Percentiles rank a stretch among this genome's conserved stretches.
phyloP scores from a whole-genome alignment of 2,113 vertebrate genomes.

The zebrafish (Danio rerio) region GRCz12tu NC_133185.1:25349001-25349500 shows the following conservation, averaged over 20 bases:
- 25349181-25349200: constrained; percentile 1
- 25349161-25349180: background rate
- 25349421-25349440: background rate
- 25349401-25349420: background rate
- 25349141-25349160: background rate
- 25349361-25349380: background rate
- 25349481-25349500: constrained; percentile 12
- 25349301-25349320: background rate
- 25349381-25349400: background rate
- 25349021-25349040: background rate
- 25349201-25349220: background rate
- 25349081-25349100: constrained; percentile 9
- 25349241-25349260: background rate
- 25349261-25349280: background rate
- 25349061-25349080: background rate
- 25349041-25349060: background rate
- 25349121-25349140: constrained; percentile 21
- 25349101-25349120: background rate
- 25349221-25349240: background rate
- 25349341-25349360: background rate
- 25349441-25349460: background rate
- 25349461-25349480: constrained; percentile 6
- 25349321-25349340: background rate
- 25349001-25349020: background rate
- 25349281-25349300: background rate